Evolutionary conservation across 92 coral and sea anemone genomes (phyloP).

Genomic region (Pocillopora meandrina): DNA sequence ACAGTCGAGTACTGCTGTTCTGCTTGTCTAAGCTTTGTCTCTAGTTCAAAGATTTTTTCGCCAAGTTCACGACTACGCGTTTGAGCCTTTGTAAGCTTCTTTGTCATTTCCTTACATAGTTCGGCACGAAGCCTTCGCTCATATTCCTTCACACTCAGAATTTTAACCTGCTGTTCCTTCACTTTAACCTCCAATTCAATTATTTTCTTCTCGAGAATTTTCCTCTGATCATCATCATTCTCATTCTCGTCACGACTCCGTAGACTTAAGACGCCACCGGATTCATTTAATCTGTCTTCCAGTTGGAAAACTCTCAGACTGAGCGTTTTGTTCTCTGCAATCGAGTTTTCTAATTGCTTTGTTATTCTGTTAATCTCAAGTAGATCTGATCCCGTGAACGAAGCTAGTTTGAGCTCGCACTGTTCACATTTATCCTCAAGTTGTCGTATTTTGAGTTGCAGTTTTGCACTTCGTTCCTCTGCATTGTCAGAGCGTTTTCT

Average conservation of each 20-base stretch:
- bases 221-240: slow-evolving; percentile 23
- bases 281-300: slow-evolving; percentile 37
- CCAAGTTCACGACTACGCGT: slow-evolving; percentile 71
- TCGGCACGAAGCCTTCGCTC: slow-evolving; percentile 76
- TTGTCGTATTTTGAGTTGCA: slow-evolving; percentile 29
- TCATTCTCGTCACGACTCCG: neutral
- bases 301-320: slow-evolving; percentile 55
- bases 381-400: slow-evolving; percentile 37
- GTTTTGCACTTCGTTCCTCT: slow-evolving; percentile 34
- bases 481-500: slow-evolving; percentile 26
- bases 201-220: slow-evolving; percentile 41
- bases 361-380: slow-evolving; percentile 32
- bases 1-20: slow-evolving; percentile 54
- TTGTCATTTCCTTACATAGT: slow-evolving; percentile 59
- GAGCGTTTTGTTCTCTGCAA: slow-evolving; percentile 36
- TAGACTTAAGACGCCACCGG: slow-evolving; percentile 12
- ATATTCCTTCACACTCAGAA: slow-evolving; percentile 56
- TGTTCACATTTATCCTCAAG: slow-evolving; percentile 40
- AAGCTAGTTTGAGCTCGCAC: slow-evolving; percentile 38
- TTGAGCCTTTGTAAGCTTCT: slow-evolving; percentile 59
- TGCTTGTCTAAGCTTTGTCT: slow-evolving; percentile 61
- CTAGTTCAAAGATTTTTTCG: slow-evolving; percentile 61
- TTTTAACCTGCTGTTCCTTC: slow-evolving; percentile 49
- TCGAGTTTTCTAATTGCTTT: slow-evolving; percentile 35
- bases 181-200: slow-evolving; percentile 58